These are phyloP conservation scores for Picathartes gymnocephalus DNA, from an alignment of 2,113 vertebrate species.

Conservation along the genomic window DNA sequence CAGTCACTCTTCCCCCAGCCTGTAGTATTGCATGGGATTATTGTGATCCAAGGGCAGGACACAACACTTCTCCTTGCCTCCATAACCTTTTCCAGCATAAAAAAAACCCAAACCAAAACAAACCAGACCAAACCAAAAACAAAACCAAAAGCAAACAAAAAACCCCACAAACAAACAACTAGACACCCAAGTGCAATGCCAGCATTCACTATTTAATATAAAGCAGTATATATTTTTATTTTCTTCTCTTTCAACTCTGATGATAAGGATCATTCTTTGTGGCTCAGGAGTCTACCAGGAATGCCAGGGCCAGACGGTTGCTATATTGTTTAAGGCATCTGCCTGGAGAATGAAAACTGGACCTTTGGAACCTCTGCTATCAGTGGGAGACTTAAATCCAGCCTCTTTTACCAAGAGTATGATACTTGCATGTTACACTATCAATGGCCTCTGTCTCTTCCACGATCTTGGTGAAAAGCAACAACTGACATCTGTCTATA, in stretches of 20 bases:
- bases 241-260: neutral
- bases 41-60: neutral
- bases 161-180: too few relatives aligned
- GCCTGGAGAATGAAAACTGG: neutral
- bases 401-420: neutral
- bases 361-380: neutral
- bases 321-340: neutral
- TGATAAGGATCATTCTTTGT: neutral
- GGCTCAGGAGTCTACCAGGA: neutral
- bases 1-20: neutral
- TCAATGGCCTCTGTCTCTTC: neutral
- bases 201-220: neutral
- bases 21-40: neutral
- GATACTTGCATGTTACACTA: neutral
- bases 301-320: neutral
- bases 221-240: neutral
- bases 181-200: neutral
- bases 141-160: neutral
- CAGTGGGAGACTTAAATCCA: neutral
- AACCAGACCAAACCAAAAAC: neutral
- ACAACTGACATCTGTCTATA: neutral
- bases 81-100: neutral
- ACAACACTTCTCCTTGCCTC: neutral
- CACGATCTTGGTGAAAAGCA: neutral
- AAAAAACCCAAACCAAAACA: neutral